These are phyloP conservation scores for Aselliscus stoliczkanus DNA, from an alignment of 2,797 vertebrate species.

Conservation along the genomic window DNA sequence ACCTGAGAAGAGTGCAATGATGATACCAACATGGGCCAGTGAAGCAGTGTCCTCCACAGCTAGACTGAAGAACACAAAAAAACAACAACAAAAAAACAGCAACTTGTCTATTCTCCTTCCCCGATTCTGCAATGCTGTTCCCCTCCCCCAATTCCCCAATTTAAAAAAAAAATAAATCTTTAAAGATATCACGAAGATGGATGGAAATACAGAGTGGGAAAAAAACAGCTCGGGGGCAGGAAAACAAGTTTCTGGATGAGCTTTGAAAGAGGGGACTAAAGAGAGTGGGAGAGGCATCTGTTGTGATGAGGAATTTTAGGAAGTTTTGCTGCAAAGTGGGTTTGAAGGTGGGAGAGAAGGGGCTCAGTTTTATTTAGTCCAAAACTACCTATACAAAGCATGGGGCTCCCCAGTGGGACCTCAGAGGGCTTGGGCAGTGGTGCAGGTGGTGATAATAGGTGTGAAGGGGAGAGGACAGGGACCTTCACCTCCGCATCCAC, in stretches of 20 bases:
- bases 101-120: too few species aligned
- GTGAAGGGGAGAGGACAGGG: background rate
- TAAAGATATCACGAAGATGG: too few species aligned
- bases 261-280: background rate
- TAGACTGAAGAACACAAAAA: too few species aligned
- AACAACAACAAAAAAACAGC: too few species aligned
- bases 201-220: background rate
- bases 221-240: background rate
- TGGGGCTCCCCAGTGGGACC: background rate
- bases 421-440: background rate
- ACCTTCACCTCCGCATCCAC: background rate
- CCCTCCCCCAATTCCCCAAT: too few species aligned
- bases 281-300: background rate
- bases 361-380: background rate
- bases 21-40: too few species aligned
- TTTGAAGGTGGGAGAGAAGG: background rate
- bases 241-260: background rate
- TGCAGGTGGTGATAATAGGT: background rate
- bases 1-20: too few species aligned
- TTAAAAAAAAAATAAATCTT: too few species aligned
- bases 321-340: background rate
- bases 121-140: too few species aligned
- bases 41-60: too few species aligned
- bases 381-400: background rate
- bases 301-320: background rate